Percentiles rank a stretch among this genome's conserved stretches.
Evolutionary conservation across 2,797 vertebrate genomes (phyloP).

Genomic region (Lycodopsis pacificus): DNA sequence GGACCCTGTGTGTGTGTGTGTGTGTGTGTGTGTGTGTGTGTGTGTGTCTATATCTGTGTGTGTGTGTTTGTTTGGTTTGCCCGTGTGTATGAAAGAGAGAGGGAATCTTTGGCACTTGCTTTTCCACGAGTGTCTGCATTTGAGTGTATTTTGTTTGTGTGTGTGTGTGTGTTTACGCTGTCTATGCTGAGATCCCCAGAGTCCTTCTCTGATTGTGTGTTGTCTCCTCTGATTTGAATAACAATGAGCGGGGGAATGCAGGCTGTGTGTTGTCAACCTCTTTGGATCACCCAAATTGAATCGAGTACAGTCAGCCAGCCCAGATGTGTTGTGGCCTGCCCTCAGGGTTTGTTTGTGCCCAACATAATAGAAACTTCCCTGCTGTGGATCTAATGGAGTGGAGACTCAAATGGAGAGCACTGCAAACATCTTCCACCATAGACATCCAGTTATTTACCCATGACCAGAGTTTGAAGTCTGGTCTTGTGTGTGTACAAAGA

Average conservation of each 20-base stretch:
- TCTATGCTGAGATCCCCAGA: constrained; percentile 50
- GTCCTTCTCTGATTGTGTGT: constrained; percentile 59
- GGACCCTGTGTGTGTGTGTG: constrained; percentile 41
- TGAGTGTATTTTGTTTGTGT: constrained; percentile 22
- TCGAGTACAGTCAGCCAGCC: constrained; percentile 48
- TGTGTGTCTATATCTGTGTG: background rate
- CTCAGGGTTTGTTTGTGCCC: constrained; percentile 54
- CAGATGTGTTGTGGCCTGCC: constrained; percentile 67
- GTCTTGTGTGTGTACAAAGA: constrained; percentile 33
- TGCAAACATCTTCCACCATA: constrained; percentile 18
- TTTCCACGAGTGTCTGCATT: constrained; percentile 45
- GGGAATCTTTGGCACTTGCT: constrained; percentile 33
- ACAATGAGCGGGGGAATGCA: constrained; percentile 75
- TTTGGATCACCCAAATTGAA: constrained; percentile 57
- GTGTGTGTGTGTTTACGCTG: constrained; percentile 36
- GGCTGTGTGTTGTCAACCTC: constrained; percentile 64
- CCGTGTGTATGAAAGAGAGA: constrained; percentile 19
- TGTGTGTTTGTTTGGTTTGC: background rate
- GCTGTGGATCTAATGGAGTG: constrained; percentile 56
- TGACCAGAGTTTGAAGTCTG: constrained; percentile 3
- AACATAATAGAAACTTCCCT: constrained; percentile 43
- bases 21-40: constrained; percentile 39
- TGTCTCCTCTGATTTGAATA: constrained; percentile 76
- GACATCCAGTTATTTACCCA: constrained; percentile 27
- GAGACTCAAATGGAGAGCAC: constrained; percentile 25